Evolutionary conservation across 2,797 vertebrate species (phyloP), one percentile per base, ranked within the genome.

Genomic region (Loris lydekkerianus): DNA sequence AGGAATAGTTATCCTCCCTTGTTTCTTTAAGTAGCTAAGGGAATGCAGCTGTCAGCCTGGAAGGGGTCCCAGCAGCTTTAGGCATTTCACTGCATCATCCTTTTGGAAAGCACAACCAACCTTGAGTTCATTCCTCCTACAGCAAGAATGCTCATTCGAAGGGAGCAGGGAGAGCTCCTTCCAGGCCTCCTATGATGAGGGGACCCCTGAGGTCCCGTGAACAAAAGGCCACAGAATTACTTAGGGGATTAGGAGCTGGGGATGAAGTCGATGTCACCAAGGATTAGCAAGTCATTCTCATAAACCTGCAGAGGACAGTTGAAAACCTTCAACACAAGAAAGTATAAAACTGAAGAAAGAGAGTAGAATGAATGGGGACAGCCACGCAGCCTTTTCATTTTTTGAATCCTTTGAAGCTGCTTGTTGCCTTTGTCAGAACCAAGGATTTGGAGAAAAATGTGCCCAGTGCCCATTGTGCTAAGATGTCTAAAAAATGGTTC

Each of bases 381-480:
- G 21, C 6, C 40, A 1, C 1, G 5, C 2, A 11, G 18, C 0
- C 43, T 29, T 25, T 37, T 40, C 18, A 5, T 31, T 14, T 82
- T 17, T 5, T 18, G 40, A 43, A 9, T 29, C 78, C 46, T 77
- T 81, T 18, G 14, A 5, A 34, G 58, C 8, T 40, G 7, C 37
- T 18, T 8, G 2, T 58, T 1, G 4, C 49, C 58, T n/a, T 89
- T 49, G 49, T 93, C 76, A 73, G 80, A 81, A 95, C 88, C 14
- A 73, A 92, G 58, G 93, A 80, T 85, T 96, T 60, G 18, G 77
- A 78, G 95, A 84, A 96, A 95, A 97, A 49, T 7, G 31, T 96
- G 88, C 49, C 97, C 61, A 37, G n/a, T 67, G 86, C 95, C 91
- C 69, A 15, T 86, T 95, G 83, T 94, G 58, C 60, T 46, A 91